Conservation (phyloP, 2,888 invertebrate genomes). For the Trichogramma evanescens region DNA sequence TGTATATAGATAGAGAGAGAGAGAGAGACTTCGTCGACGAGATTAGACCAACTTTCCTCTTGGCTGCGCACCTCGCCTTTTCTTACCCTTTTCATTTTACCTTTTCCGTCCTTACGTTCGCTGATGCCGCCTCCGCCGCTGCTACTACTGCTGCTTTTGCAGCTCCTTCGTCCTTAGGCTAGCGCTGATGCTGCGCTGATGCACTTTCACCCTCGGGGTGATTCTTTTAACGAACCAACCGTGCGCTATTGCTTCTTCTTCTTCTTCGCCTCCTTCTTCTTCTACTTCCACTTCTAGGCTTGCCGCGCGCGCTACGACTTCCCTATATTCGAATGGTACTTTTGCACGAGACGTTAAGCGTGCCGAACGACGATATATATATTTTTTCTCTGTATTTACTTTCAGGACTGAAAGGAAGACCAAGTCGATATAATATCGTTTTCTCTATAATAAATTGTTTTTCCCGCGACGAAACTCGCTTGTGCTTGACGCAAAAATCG, state of each 20-base stretch:
- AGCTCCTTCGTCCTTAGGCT: not conserved
- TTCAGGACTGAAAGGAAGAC: too few species aligned
- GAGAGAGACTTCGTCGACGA: not conserved
- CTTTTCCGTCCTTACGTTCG: not conserved
- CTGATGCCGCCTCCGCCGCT: not conserved
- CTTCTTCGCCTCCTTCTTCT: not conserved
- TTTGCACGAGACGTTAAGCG: not conserved
- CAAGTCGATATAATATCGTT: too few species aligned
- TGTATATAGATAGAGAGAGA: too few species aligned
- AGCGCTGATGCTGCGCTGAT: too few species aligned
- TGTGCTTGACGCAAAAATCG: too few species aligned
- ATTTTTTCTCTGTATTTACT: not conserved
- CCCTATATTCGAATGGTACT: not conserved
- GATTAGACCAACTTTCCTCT: constrained; percentile 4
- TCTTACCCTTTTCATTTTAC: not conserved
- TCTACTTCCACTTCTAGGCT: not conserved
- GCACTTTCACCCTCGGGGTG: too few species aligned
- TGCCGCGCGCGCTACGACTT: not conserved
- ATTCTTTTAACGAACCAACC: too few species aligned
- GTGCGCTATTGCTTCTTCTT: not conserved
- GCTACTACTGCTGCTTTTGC: not conserved
- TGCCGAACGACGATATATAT: not conserved
- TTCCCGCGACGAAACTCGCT: too few species aligned
- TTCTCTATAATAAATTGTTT: too few species aligned
- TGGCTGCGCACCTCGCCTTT: not conserved